Base-by-base conservation (phyloP, 2,797 vertebrate species). In the Smutsia gigantea region DNA sequence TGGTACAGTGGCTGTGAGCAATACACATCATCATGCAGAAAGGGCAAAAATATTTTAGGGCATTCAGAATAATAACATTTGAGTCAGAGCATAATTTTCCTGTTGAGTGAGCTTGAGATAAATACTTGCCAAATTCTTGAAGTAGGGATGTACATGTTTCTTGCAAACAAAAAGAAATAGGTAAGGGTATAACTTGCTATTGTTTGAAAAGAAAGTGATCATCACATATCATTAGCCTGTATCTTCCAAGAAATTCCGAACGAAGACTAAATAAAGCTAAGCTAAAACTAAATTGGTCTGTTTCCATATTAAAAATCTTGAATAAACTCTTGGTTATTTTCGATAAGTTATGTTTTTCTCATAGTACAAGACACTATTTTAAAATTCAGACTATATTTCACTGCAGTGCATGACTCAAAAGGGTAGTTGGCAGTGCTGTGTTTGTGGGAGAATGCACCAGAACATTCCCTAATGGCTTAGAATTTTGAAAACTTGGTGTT, bases 101-200 rank as follows among this genome's bases (percentile, higher is more conserved):
- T 86, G 61, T 83, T 96, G 88, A 85, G 96, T 96, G 94, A 94
- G 75, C 85, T 97, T 98, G 93, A 68, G 42, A 96, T 57, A 92
- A 87, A 96, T 85, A 97, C 94, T 98, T 97, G 93, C 82, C 23
- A 87, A 51, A 93, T 72, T 84, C 97, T 61, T 82, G 87, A 83
- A 97, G 93, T 42, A 27, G 39, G 68, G 77, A n/a, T n/a, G 18
- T 29, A 27, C 21, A 25, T 1, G 4, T 39, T 74, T 92, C 23
- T 93, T 83, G 8, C 27, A 71, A 95, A 88, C 31, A 39, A 74
- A 86, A 51, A 19, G 29, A 88, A 77, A 64, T 51, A 90, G 17
- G 23, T 92, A 39, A 61, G 61, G 57, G 10, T 11, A 37, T 3
- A 87, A 55, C 19, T 69, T 90, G 23, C 53, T 86, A 66, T 85